Percentiles rank a stretch among this genome's conserved stretches.
Conservation (phyloP, 2,113 vertebrate species). For the Erpornis zantholeuca region DNA sequence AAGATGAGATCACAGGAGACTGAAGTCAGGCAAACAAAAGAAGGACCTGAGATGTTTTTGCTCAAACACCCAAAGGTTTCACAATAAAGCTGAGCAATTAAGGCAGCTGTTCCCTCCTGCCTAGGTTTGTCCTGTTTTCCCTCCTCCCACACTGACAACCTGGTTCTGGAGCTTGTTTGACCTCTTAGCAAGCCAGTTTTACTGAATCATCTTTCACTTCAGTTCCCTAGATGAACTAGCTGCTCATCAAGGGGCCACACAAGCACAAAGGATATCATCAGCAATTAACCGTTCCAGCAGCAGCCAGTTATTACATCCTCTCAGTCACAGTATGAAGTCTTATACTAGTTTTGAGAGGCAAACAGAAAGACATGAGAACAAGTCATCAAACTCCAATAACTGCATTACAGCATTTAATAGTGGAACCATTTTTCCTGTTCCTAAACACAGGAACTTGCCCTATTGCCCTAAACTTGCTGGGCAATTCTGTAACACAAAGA, state of each 20-base stretch:
- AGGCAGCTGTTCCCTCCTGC: not conserved
- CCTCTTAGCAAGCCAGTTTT: not conserved
- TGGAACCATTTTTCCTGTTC: not conserved
- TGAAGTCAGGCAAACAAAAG: not conserved
- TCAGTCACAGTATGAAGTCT: not conserved
- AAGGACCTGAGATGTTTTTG: not conserved
- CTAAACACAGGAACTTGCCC: too few relatives aligned
- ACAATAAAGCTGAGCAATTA: not conserved
- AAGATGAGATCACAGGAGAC: not conserved
- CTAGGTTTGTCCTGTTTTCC: not conserved
- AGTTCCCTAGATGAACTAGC: not conserved
- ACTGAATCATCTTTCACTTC: not conserved
- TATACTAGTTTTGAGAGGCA: not conserved
- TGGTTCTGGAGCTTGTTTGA: not conserved
- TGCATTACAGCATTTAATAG: not conserved
- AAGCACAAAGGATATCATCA: not conserved
- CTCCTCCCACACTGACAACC: not conserved
- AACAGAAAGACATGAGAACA: not conserved
- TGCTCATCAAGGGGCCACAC: not conserved
- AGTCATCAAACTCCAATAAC: fast-evolving
- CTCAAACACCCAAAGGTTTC: not conserved
- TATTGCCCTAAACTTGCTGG: not conserved
- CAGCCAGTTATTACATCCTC: not conserved
- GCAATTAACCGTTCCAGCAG: slow-evolving; percentile 9
- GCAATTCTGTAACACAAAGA: not conserved